A percentile compares a stretch with the other conserved stretches of the same genome.
Conservation (phyloP, 2,113 vertebrate genomes). For the Trachemys scripta region DNA sequence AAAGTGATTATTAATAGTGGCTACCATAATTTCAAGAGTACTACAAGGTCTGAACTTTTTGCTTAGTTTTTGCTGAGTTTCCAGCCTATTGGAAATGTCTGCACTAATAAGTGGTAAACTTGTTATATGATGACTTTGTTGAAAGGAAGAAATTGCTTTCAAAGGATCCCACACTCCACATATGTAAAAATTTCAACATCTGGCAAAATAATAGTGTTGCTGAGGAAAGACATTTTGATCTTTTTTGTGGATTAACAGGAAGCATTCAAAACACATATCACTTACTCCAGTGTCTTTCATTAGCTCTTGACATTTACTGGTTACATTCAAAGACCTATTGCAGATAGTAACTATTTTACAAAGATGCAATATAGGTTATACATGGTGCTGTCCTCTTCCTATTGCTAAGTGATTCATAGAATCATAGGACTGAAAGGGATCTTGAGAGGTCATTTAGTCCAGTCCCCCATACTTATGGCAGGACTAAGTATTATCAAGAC, state of each 20-base stretch:
- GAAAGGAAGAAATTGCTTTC: conserved; percentile 3
- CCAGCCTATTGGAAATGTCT: not conserved
- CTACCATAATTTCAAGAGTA: not conserved
- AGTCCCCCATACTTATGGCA: too few species aligned
- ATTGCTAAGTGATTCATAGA: not conserved
- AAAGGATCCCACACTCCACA: not conserved
- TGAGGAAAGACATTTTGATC: not conserved
- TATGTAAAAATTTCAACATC: not conserved
- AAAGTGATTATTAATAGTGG: not conserved
- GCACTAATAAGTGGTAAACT: not conserved
- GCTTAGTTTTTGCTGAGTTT: not conserved
- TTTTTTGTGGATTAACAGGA: not conserved
- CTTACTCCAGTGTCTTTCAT: not conserved
- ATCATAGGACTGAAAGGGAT: not conserved
- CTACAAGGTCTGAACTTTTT: not conserved
- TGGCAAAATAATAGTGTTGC: not conserved
- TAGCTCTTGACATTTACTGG: not conserved
- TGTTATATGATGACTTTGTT: not conserved
- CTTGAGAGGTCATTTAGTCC: not conserved
- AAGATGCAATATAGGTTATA: conserved; percentile 1
- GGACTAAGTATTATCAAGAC: too few species aligned
- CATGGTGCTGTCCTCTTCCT: conserved; percentile 36
- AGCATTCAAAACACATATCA: not conserved
- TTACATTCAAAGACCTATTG: not conserved
- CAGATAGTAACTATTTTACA: not conserved